Base-by-base conservation (phyloP, 2,888 invertebrate species). In the Incurvaria masculella region DNA sequence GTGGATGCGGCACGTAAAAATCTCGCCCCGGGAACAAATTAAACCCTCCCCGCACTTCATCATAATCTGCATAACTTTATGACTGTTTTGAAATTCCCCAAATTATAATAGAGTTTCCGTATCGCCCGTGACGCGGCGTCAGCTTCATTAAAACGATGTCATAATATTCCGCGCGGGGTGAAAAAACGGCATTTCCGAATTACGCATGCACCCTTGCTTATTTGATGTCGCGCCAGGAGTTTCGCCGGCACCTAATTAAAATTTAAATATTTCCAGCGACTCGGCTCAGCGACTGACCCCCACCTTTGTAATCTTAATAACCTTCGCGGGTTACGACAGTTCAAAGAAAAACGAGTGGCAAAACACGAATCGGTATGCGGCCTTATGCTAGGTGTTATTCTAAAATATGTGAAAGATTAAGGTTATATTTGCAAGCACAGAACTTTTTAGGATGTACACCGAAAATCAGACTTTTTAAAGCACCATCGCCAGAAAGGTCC, bases 151-250 rank as follows among this genome's bases (percentile, higher is more conserved):
- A 61, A 62, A 64, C 64, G 65, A 69, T 66, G 64, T 66, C 65
- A 67, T 68, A 69, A 67, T 65, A 66, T 66, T 62, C 61, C 59
- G 61, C 61, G 57, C 55, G 58, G 61, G 33, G 33, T 33, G 61
- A 65, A 65, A 59, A 66, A 64, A 64, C 55, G 58, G 62, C 65
- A 61, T 33, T 64, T 66, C 64, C 53, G 56, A 65, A 71, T 73
- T 70, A 74, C 64, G 63, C 66, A 72, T 74, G 71, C 70, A 74
- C 72, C 72, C 70, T 65, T 61, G 59, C 60, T n/a, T 58, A 59
- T 59, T 54, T 59, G 60, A 63, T 65, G 68, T 62, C 47, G 23
- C 40, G 21, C 33, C 33, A 8, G 14, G 6, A 33, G 11, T 45
- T 33, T 20, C 59, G 68, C 65, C 64, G 67, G 66, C 71, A 72